Evolutionary conservation across 1,140 invertebrate species (phyloP), one percentile per base, ranked within the genome.

Genomic region (Bombus confusus): DNA sequence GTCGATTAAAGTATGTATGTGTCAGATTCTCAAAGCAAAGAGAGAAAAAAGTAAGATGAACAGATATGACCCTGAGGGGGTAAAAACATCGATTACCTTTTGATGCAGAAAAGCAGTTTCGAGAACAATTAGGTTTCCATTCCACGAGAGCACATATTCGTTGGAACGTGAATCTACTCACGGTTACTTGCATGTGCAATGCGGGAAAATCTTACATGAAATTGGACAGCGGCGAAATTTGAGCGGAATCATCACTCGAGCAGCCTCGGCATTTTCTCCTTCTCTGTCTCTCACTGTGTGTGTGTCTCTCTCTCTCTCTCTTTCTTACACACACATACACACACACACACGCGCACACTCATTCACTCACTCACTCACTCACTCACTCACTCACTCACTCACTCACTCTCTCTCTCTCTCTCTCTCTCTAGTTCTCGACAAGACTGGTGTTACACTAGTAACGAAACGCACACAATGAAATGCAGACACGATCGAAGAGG

Each of bases 71-170:
- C 25, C 41, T 47, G 5, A 37, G 18, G 73, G 15, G 31, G 25
- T 75, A 34, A 41, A 52, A 75, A 28, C 47, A 57, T 76, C 52
- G 77, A 37, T 84, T 77, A 84, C 82, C 82, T 84, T 79, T 71
- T 18, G 41, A 71, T 66, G 82, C 43, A 39, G 18, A 41, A 73
- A 85, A 62, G 37, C 72, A 39, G 71, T 37, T 57, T 25, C 31
- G 39, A 43, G 25, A 34, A 39, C 52, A 80, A 28, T 80, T 80
- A 78, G 15, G 64, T 41, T 41, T 83, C 81, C 81, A 78, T 78
- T 28, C 74, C 43, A 31, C 47, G 62, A 34, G 22, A 43, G 81
- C 62, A 41, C 64, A 64, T 79, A 41, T 47, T 59, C 66, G 31
- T 57, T 47, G 68, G 68, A 13, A 71, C 43, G 37, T 41, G 41